Evolutionary conservation across 2,113 vertebrate genomes (phyloP), one percentile per base, ranked within the genome.

Genomic region (Xiphias gladius): DNA sequence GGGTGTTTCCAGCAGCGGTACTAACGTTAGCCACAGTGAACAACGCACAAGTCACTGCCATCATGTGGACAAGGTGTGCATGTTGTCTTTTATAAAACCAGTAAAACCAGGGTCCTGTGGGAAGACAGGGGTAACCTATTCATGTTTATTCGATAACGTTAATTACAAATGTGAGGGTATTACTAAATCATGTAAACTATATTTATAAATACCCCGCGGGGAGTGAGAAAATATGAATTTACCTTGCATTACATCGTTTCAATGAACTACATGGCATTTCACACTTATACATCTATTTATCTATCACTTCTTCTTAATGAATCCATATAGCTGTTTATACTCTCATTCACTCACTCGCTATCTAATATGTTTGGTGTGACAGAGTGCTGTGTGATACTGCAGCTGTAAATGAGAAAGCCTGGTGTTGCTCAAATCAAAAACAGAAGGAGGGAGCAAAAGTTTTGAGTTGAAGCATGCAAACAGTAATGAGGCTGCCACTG

Each of bases 391-490:
- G 8, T 57, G 55, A 37, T 30, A 57, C 46, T 58, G 30, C 6
- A n/a, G 19, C 52, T 59, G 24, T 55, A 35, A 35, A 46, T 22
- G 46, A 20, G 11, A 52, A 35, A 75, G n/a, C 1, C n/a, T 59
- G 22, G 26, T 72, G 39, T 54, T 67, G 37, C 30, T 55, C 22
- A 55, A 55, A 55, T 55, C 54, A 48, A 37, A 64, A 81, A 76
- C 48, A 68, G 26, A 71, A 50, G n/a, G n/a, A 59, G 35, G 35
- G 57, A 52, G 39, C 57, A 59, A 24, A 73, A 19, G 39, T 66
- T 71, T 58, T 39, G 10, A 81, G 28, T 26, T 35, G 69, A 77
- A n/a, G 50, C 30, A 73, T 64, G 37, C 30, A 65, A 74, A 73
- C 58, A 77, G 76, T 61, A 69, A 74, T 67, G 48, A 63, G 17